A percentile compares a stretch with the other conserved stretches of the same genome.
Conservation (phyloP, 2,113 vertebrate species). For the Oxyura jamaicensis region DNA sequence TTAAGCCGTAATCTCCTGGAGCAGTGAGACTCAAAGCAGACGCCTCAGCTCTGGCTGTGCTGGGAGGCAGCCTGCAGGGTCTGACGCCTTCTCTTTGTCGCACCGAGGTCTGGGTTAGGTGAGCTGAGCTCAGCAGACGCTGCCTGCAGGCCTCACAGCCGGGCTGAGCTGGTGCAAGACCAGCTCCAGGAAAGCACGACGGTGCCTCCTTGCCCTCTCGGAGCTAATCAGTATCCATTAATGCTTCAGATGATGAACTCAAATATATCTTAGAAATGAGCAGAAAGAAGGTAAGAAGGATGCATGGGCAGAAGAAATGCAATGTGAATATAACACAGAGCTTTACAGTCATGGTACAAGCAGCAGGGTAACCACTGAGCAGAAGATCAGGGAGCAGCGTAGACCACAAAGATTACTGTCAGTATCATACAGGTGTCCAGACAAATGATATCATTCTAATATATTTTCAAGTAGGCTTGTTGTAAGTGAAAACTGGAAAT, state of each 20-base stretch:
- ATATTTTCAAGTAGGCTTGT: no score
- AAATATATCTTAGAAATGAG: no score
- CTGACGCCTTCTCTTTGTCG: not conserved
- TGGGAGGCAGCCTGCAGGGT: not conserved
- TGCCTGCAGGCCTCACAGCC: rapidly evolving
- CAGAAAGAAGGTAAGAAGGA: no score
- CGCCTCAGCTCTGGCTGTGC: not conserved
- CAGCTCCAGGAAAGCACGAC: not conserved
- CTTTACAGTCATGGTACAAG: no score
- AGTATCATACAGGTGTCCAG: no score
- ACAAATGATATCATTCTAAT: no score
- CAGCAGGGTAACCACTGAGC: no score
- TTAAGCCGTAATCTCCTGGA: slow-evolving; percentile 18
- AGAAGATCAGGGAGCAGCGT: no score
- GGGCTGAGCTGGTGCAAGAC: not conserved
- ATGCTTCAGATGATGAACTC: not conserved
- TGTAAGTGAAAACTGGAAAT: not conserved
- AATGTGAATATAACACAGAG: no score
- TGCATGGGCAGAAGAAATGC: no score
- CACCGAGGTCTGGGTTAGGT: not conserved
- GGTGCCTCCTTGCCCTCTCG: not conserved
- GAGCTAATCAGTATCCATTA: not conserved
- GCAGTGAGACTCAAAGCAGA: not conserved
- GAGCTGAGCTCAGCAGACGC: not conserved
- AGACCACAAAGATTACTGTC: no score